phyloP scores from a whole-genome alignment of 2,888 invertebrate genomes.

The Mystacides longicornis region DNA sequence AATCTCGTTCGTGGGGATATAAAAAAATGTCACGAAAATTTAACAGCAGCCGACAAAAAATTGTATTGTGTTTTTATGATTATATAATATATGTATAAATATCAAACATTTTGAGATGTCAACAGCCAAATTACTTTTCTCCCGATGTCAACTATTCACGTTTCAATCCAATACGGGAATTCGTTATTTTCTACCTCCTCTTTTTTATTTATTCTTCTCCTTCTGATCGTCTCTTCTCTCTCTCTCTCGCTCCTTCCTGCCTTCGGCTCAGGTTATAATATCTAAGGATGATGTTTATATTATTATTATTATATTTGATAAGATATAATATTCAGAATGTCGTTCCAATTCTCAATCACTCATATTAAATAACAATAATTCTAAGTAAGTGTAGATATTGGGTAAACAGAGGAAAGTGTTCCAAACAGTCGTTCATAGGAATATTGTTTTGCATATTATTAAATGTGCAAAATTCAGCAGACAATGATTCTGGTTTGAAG shows the following conservation, averaged over 20 bases:
- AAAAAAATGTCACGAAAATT: no score
- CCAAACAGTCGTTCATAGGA: no score
- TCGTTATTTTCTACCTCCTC: background rate
- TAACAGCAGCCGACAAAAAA: no score
- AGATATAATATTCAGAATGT: conserved; percentile 17
- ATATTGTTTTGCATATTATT: no score
- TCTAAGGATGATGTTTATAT: background rate
- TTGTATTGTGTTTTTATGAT: no score
- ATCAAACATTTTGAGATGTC: background rate
- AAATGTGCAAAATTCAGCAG: no score
- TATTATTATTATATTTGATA: conserved; percentile 7
- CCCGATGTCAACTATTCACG: conserved; percentile 2
- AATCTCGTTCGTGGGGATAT: no score
- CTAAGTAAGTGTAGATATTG: no score
- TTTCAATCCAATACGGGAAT: background rate
- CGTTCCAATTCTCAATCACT: conserved; percentile 23
- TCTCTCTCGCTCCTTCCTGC: background rate
- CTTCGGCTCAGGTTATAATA: background rate
- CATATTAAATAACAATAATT: no score
- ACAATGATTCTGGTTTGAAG: no score
- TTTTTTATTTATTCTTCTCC: background rate
- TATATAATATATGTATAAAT: background rate
- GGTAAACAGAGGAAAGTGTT: no score
- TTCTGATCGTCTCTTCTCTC: background rate
- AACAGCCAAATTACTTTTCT: conserved; percentile 1